Evolutionary conservation across 2,797 vertebrate species (phyloP), one percentile per base, ranked within the genome.

Genomic region (Melanotaenia maccullochi): DNA sequence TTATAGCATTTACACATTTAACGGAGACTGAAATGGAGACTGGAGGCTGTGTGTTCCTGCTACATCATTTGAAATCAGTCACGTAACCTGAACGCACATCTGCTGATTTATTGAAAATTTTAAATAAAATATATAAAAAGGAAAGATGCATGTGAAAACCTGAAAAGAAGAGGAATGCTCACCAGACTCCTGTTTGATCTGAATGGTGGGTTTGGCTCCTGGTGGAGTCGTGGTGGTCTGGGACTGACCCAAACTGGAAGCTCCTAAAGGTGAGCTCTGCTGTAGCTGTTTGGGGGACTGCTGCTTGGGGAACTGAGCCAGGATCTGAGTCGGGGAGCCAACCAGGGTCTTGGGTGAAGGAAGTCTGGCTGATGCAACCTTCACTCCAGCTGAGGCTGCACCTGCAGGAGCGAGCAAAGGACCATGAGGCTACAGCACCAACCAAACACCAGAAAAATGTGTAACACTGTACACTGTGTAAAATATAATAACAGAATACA

Each of bases 141-240:
- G 2, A 20, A 44, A 42, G 4, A 40, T 40, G 38, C 16, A 20
- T 22, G 2, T 2, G 14, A n/a, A 30, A 13, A 24, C 11, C 38
- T 1, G 2, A 20, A 32, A 4, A 11, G 22, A 0, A 22, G 2
- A 28, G 12, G 36, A 12, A 2, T 56, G 69, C 80, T 94, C 86
- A 99, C 98, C 98, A 60, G 98, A 99, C 91, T 99, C 98, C 65
- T 99, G 98, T 76, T 99, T 99, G 93, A 99, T 99, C 92, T 99
- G 98, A 72, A 99, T 99, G 85, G 97, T 98, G 84, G 98, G 97
- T 78, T 99, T 99, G 78, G 95, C 87, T 52, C 94, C 95, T 0
- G 95, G 91, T 0, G 95, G 56, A 91, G 72, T 79, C 73, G 86
- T 89, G 77, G 93, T 85, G 4, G 92, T 93, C 56, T 94, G 95